phyloP scores from a whole-genome alignment of 2,113 vertebrate species.

The Channa argus region DNA sequence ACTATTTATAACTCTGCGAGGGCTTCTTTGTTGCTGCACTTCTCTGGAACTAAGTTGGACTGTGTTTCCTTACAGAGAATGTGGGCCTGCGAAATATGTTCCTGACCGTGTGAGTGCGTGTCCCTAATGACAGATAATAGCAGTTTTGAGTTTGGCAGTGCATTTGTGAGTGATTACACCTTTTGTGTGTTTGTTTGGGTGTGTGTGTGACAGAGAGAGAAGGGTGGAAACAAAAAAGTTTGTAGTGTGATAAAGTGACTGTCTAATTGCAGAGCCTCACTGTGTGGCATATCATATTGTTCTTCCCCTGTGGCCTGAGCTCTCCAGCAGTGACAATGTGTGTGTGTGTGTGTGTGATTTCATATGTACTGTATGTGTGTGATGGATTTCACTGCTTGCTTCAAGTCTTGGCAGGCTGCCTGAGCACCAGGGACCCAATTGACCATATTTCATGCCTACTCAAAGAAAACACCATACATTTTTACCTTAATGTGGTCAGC shows the following conservation, averaged over 20 bases:
- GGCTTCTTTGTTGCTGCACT: conserved; percentile 26
- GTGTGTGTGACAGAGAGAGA: conserved; percentile 13
- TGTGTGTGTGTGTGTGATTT: conserved; percentile 15
- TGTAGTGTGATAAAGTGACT: conserved; percentile 73
- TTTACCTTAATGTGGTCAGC: conserved; percentile 67
- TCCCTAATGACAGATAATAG: conserved; percentile 73
- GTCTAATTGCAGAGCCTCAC: conserved; percentile 75
- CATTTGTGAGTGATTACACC: conserved; percentile 74
- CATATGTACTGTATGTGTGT: conserved; percentile 16
- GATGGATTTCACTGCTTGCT: conserved; percentile 66
- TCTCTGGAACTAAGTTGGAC: conserved; percentile 14
- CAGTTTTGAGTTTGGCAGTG: conserved; percentile 71
- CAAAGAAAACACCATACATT: conserved; percentile 46
- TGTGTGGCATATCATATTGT: conserved; percentile 72
- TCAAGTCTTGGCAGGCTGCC: conserved; percentile 73
- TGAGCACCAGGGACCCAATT: conserved; percentile 59
- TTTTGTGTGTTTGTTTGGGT: conserved; percentile 58
- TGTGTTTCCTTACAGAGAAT: conserved; percentile 34
- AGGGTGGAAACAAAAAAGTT: conserved; percentile 57
- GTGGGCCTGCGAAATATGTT: conserved; percentile 36
- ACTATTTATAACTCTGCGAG: conserved; percentile 45
- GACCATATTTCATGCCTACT: conserved; percentile 64
- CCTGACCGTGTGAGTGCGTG: conserved; percentile 38
- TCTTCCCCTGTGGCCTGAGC: conserved; percentile 76
- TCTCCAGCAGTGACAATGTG: conserved; percentile 53